Base-by-base conservation (phyloP, 1,140 invertebrate genomes). In the Acarapis woodi region DNA sequence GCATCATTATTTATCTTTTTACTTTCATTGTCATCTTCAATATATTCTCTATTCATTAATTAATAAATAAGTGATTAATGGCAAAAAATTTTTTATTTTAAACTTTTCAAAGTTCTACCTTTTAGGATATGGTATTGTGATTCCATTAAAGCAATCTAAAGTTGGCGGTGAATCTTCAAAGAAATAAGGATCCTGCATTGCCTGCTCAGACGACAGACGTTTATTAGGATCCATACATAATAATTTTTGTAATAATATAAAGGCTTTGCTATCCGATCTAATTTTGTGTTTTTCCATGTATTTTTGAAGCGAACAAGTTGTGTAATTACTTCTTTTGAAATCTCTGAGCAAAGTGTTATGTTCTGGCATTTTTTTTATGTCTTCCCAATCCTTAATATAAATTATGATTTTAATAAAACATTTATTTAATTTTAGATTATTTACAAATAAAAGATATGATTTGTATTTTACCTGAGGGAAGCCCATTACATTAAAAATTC, bases 351-450 rank as follows among this genome's bases (percentile, higher is more conserved):
- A 60, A 5, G 83, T 93, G 22, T 71, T 70, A 66, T 97, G 83
- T 57, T 99, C 90, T 4, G 93, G 93, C 93, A 99, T 99, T 62
- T 94, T 96, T 48, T 78, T 75, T 40, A 99, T 94, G 55, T 99
- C 93, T 57, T 94, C 87, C 93, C 93, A 99, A 51, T 97, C 90
- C 59, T 93, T 90, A n/a, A n/a, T n/a, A n/a, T n/a, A n/a, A n/a
- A n/a, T n/a, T n/a, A n/a, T n/a, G n/a, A n/a, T n/a, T n/a, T n/a
- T n/a, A n/a, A n/a, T n/a, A n/a, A n/a, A n/a, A n/a, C n/a, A n/a
- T n/a, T n/a, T n/a, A n/a, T n/a, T n/a, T n/a, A n/a, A n/a, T n/a
- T n/a, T n/a, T n/a, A n/a, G n/a, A n/a, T n/a, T n/a, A n/a, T n/a
- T n/a, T n/a, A n/a, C n/a, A n/a, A n/a, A n/a, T n/a, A n/a, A n/a